Conservation (phyloP, 2,113 vertebrate species). For the Colius striatus region DNA sequence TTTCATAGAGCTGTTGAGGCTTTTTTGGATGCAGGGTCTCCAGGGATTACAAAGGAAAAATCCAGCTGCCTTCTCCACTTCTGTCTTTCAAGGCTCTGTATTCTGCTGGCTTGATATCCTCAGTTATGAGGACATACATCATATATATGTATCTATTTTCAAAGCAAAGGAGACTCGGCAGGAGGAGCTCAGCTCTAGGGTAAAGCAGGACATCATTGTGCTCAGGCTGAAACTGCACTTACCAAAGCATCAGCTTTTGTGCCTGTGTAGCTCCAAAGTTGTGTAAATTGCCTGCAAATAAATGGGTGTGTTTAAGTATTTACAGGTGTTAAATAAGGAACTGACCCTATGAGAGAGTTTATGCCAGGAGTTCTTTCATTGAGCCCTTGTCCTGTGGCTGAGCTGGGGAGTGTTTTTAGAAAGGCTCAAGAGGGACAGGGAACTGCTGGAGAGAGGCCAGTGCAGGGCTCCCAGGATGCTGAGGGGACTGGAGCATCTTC, state of each 20-base stretch:
- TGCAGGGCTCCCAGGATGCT: not conserved
- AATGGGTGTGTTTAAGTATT: not conserved
- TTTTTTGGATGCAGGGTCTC: constrained; percentile 21
- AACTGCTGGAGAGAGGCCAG: too few relatives aligned
- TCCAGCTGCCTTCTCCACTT: not conserved
- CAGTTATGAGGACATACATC: not conserved
- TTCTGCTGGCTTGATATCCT: constrained; percentile 29
- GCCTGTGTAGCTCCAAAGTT: not conserved
- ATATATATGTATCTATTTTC: not conserved
- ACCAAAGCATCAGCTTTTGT: not conserved
- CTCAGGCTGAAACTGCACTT: not conserved
- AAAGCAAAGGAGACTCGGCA: not conserved
- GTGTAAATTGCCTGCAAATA: not conserved
- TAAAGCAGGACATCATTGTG: not conserved
- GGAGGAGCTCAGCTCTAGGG: not conserved
- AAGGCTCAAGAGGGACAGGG: too few relatives aligned
- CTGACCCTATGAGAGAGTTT: not conserved
- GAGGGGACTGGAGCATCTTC: not conserved
- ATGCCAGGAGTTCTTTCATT: not conserved
- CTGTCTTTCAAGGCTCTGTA: not conserved
- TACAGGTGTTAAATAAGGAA: not conserved
- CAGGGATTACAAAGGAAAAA: not conserved
- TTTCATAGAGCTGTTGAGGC: constrained; percentile 32
- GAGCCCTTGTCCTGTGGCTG: not conserved
- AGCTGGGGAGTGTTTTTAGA: not conserved